Evolutionary conservation across 2,113 vertebrate species (phyloP).

Genomic region (Prionailurus viverrinus): DNA sequence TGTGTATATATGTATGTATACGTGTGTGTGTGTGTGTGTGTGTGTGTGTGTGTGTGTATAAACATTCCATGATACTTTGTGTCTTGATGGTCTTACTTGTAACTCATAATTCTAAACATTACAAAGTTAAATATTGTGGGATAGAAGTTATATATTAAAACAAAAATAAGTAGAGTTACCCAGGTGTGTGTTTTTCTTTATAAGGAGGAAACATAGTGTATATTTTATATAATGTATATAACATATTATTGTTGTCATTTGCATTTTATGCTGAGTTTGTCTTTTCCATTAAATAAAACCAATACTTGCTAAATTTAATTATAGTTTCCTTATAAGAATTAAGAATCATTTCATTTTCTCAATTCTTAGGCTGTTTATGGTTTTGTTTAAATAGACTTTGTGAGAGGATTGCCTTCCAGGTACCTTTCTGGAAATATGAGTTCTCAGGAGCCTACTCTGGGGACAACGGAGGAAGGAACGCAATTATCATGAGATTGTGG

Average conservation of each 20-base stretch:
- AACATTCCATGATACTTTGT: not conserved
- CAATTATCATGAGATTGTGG: too few species aligned
- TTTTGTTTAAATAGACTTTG: not conserved
- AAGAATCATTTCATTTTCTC: not conserved
- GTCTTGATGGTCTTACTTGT: not conserved
- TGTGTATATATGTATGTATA: not conserved
- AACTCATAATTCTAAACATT: not conserved
- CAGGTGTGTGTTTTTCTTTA: not conserved
- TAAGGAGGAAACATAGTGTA: not conserved
- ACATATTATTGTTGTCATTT: not conserved
- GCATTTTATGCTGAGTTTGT: not conserved
- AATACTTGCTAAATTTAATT: not conserved
- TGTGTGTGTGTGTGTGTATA: too few species aligned
- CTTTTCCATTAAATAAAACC: not conserved
- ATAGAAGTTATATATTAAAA: not conserved
- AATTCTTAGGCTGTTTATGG: not conserved
- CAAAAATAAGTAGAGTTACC: not conserved
- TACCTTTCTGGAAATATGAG: not conserved
- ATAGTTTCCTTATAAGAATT: not conserved
- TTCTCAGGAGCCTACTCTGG: not conserved
- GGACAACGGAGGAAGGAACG: not conserved
- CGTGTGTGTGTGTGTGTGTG: too few species aligned
- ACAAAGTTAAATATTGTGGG: not conserved
- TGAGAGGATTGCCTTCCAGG: not conserved
- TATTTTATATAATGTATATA: not conserved